A percentile compares a stretch with the other conserved stretches of the same genome.
Conservation (phyloP, 2,888 invertebrate genomes). For the Imbricaverruca yamaguchii region DNA sequence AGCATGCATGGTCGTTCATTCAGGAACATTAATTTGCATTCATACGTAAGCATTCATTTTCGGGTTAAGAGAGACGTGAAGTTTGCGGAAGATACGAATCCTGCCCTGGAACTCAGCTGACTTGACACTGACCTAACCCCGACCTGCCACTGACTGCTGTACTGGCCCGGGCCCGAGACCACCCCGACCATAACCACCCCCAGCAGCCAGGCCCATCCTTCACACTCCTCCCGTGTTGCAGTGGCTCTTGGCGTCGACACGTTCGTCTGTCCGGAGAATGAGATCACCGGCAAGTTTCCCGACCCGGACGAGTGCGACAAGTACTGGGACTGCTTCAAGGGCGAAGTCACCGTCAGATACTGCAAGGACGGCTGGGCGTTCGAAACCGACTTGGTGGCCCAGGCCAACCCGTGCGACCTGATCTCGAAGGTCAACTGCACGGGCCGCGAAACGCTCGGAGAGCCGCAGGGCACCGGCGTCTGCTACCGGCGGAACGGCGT, state of each 20-base stretch:
- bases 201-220: neutral
- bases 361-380: conserved; percentile 36
- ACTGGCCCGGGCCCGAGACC: neutral
- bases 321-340: conserved; percentile 35
- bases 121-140: no score
- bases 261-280: conserved; percentile 31
- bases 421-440: conserved; percentile 33
- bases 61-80: no score
- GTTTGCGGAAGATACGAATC: no score
- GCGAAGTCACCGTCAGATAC: conserved; percentile 30
- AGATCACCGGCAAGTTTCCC: conserved; percentile 33
- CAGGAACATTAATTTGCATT: no score
- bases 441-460: conserved; percentile 31
- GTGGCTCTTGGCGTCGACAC: conserved; percentile 26
- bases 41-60: no score
- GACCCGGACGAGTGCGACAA: conserved; percentile 35
- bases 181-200: no score
- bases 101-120: no score
- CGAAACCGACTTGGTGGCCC: conserved; percentile 29
- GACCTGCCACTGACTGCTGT: neutral
- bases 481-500: conserved; percentile 79
- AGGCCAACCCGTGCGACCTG: conserved; percentile 33
- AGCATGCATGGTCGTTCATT: no score
- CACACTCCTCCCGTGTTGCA: neutral
- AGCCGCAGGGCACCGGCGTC: conserved; percentile 31